Base-by-base conservation (phyloP, 2,113 vertebrate genomes). In the Tachysurus fulvidraco region DNA sequence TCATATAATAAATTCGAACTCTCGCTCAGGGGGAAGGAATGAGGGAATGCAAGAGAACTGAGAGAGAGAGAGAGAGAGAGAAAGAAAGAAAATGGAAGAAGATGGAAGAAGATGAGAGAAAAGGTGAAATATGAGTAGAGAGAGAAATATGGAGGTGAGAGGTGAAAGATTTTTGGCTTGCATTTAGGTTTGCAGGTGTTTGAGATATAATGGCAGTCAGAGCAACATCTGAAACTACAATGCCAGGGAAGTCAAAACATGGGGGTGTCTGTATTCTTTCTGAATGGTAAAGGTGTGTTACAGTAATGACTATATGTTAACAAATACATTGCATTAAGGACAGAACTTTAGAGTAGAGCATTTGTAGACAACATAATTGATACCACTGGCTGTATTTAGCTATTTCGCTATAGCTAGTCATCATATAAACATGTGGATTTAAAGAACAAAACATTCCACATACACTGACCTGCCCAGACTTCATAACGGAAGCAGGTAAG, bases 1-100 rank as follows among this genome's bases (percentile, higher is more conserved):
- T 65, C 73, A 79, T 84, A 84, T 77, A 86, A 90, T 91, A 89
- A 91, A 91, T 90, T 87, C 50, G 60, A 81, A 73, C 86, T 83
- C 86, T 55, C 44, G 65, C 78, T 78, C 59, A 54, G 55, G 30
- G 14, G 71, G 28, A 83, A 83, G 86, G 81, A 77, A 87, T 50
- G 28, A 59, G 76, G 64, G 87, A 84, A 81, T 71, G 83, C 21
- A 54, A 62, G 52, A 14, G 85, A 71, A 36, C 17, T 57, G 41
- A 30, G 19, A 82, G 62, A 83, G 52, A 54, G 64, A 86, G 23
- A 73, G 57, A 62, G 25, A 59, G 62, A 41, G 62, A 88, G 54
- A 74, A 44, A 59, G 83, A 65, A 81, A 55, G 62, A 60, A 25
- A n/a, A n/a, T n/a, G n/a, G n/a, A n/a, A 83, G 77, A 46, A 50